Evolutionary conservation across 2,797 vertebrate species (phyloP).

Genomic region (Neosilurus mollespiculum): DNA sequence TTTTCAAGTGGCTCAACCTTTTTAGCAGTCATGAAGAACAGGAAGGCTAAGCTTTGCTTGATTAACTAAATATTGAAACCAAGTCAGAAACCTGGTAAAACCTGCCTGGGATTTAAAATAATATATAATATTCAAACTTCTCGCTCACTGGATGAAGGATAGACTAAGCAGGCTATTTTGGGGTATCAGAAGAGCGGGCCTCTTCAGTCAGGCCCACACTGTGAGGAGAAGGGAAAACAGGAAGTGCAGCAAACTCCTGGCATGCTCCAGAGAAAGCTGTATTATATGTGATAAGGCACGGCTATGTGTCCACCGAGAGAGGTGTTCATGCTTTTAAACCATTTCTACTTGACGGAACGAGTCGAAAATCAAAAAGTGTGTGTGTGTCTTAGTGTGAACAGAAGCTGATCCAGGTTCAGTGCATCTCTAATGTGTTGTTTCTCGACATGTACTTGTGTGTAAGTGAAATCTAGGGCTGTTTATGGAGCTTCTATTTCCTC

Average conservation of each 20-base stretch:
- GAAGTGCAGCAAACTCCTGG: conserved; percentile 54
- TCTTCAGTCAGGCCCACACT: conserved; percentile 69
- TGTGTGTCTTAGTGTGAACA: neutral
- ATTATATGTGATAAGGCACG: conserved; percentile 18
- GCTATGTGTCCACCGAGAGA: conserved; percentile 40
- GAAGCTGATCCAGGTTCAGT: neutral
- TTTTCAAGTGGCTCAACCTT: neutral
- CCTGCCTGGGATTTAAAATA: neutral
- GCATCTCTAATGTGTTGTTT: neutral
- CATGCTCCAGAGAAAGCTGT: conserved; percentile 22
- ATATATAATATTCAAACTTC: neutral
- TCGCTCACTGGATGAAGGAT: neutral
- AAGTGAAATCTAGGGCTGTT: neutral
- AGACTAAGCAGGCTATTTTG: neutral
- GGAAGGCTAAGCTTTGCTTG: neutral
- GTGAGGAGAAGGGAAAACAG: conserved; percentile 67
- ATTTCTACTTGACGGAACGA: neutral
- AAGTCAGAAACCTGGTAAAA: neutral
- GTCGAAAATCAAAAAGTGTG: neutral
- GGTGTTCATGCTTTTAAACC: conserved; percentile 11
- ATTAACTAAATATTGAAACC: neutral
- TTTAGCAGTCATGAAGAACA: neutral
- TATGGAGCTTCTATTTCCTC: neutral
- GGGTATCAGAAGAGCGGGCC: conserved; percentile 28
- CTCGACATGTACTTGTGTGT: neutral